Conservation (phyloP, 2,888 invertebrate species). For the Trissolcus japonicus region DNA sequence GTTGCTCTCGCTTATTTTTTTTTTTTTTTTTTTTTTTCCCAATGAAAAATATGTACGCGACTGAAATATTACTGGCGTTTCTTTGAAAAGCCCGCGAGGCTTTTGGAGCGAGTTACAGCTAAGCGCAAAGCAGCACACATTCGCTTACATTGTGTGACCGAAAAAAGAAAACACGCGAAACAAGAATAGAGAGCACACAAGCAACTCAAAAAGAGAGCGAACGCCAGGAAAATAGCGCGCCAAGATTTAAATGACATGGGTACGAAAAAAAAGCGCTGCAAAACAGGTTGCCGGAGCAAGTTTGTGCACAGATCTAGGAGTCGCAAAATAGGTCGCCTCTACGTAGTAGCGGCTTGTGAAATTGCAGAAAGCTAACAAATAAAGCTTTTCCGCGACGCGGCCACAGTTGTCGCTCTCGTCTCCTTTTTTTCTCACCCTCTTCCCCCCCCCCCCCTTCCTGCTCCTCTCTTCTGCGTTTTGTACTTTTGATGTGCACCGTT, state of each 20-base stretch:
- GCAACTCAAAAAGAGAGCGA: constrained; percentile 30
- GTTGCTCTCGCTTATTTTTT: constrained; percentile 31
- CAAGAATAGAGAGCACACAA: constrained; percentile 17
- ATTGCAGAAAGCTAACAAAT: constrained; percentile 58
- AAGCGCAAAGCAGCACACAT: constrained; percentile 49
- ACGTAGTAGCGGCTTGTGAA: constrained; percentile 49
- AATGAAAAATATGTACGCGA: constrained; percentile 55
- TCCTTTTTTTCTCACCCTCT: neutral
- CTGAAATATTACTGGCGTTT: constrained; percentile 59
- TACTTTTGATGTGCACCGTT: constrained; percentile 1
- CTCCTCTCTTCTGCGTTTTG: neutral
- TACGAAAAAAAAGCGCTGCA: constrained; percentile 11
- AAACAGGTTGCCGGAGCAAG: constrained; percentile 55
- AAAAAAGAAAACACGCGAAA: constrained; percentile 22
- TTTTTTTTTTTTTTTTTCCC: constrained; percentile 35
- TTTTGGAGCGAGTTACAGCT: constrained; percentile 51
- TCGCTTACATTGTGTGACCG: constrained; percentile 40
- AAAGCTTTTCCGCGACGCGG: constrained; percentile 45
- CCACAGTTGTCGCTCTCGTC: constrained; percentile 20
- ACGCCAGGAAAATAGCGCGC: constrained; percentile 47
- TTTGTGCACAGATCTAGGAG: constrained; percentile 53
- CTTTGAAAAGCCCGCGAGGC: constrained; percentile 57
- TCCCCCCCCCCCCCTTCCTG: neutral
- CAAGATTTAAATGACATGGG: constrained; percentile 40
- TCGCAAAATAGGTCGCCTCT: constrained; percentile 53